Evolutionary conservation across 2,797 vertebrate genomes (phyloP).

Genomic region (Fistularia tabacaria): DNA sequence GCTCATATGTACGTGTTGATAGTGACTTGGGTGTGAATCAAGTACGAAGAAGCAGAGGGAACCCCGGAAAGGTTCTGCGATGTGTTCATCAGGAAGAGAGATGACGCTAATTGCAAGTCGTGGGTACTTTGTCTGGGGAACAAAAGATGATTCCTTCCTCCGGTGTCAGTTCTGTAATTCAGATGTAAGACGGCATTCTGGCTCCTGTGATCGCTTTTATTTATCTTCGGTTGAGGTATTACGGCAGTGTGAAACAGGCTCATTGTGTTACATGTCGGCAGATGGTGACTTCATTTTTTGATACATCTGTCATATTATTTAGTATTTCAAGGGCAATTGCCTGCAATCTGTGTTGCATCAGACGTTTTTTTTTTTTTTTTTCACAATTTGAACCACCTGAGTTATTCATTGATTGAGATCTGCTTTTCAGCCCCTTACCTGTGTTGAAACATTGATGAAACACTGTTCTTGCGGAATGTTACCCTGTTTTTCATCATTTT

Average conservation of each 20-base stretch:
- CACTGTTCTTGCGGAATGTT: constrained; percentile 43
- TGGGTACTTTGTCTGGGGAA: constrained; percentile 44
- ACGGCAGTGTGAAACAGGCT: constrained; percentile 25
- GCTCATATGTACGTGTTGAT: neutral
- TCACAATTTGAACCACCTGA: constrained; percentile 15
- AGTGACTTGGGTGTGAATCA: constrained; percentile 27
- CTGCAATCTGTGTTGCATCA: constrained; percentile 22
- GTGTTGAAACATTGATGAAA: constrained; percentile 49
- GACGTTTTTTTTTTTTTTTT: neutral
- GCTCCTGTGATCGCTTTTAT: constrained; percentile 25
- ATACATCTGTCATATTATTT: constrained; percentile 11
- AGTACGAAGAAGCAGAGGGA: constrained; percentile 33
- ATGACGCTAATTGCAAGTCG: constrained; percentile 42
- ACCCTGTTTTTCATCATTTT: constrained; percentile 66
- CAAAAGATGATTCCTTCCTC: constrained; percentile 45
- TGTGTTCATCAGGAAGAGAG: constrained; percentile 26
- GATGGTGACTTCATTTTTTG: constrained; percentile 17
- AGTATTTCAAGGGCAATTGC: constrained; percentile 26
- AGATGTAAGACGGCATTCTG: constrained; percentile 26
- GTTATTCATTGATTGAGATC: constrained; percentile 34
- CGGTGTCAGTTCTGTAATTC: constrained; percentile 29
- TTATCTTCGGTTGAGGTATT: constrained; percentile 16
- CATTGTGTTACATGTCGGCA: constrained; percentile 45
- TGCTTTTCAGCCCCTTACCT: constrained; percentile 30
- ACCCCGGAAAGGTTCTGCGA: constrained; percentile 27